Base-by-base conservation (phyloP, 1,140 invertebrate species). In the Bombus terrestris region DNA sequence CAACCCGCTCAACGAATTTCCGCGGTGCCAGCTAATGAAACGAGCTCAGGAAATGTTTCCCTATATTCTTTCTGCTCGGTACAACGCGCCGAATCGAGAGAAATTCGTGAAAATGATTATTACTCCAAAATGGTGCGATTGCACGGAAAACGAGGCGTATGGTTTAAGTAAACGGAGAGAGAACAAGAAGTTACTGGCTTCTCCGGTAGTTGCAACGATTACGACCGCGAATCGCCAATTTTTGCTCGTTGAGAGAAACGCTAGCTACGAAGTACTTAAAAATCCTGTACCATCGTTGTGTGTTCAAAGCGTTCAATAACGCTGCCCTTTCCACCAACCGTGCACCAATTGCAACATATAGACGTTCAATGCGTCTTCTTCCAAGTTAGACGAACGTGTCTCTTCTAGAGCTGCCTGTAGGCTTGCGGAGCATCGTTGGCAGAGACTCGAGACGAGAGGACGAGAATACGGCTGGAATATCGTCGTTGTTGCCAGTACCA, bases 401-500 rank as follows among this genome's bases (percentile, higher is more conserved):
- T 22, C 35, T 0, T 32, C 2, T 15, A 15, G 10, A n/a, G 12
- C 18, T 8, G 12, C 1, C 25, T 5, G 2, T 22, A 13, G 25
- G 22, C 28, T 62, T 0, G 59, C 59, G 1, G 59, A 62, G 10
- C 3, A 12, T 22, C 5, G 68, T 37, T 75, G 78, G n/a, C 69
- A 69, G 73, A 74, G 75, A 71, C 59, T 85, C 77, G 82, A 77
- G 68, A 59, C 74, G 83, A 78, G 75, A 79, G 76, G 47, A 47
- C 69, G 71, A 73, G 68, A 43, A 80, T 62, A 59, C 13, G 64
- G 5, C 4, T 32, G 13, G 2, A 0, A 66, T 77, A 86, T 88
- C 86, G 88, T 37, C 79, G 82, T 90, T 86, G 88, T 86, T 85
- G 86, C 81, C 66, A 74, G 82, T 92, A 92, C 84, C 89, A 90